Evolutionary conservation across 2,888 invertebrate genomes (phyloP), one percentile per base, ranked within the genome.

Genomic region (Lomographa bimaculata): DNA sequence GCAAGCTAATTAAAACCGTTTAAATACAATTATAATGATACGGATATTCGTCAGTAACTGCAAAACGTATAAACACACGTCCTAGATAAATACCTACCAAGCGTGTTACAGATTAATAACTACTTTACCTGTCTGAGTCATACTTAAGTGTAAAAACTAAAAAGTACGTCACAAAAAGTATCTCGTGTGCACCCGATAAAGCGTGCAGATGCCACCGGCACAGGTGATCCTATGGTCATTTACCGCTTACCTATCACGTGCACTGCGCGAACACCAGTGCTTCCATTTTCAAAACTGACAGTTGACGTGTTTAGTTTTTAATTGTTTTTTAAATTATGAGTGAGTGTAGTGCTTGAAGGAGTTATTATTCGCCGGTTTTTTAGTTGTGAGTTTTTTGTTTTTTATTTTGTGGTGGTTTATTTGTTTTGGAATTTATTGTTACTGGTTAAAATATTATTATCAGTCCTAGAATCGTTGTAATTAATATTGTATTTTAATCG

Each of bases 191-290:
- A 52, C 43, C 44, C 49, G 20, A 25, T 30, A 35, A 25, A 41
- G 25, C 41, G 35, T 41, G 41, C 23, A 30, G 61, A 65, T 65
- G 64, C 49, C 30, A 25, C 33, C 54, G 38, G 18, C 21, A 56
- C 71, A 75, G 77, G 74, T 76, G 77, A 61, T 62, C 56, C 57
- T 69, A 64, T 78, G 79, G 78, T 74, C 83, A 83, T 77, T 84
- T 78, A 74, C 69, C 64, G 72, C 65, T 68, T 62, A 63, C 64
- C 69, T 62, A 71, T 70, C 76, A 65, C 64, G 67, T 70, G 71
- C 75, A 67, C 64, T 76, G 79, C 76, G 71, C 70, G 64, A 66
- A 69, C 28, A 11, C 24, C 19, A 7, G 35, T 19, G 25, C 5
- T 41, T 41, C 41, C 21, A 61, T 49, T 61, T 48, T 46, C 46